Evolutionary conservation across 2,113 vertebrate genomes (phyloP).

Genomic region (Noctilio leporinus): DNA sequence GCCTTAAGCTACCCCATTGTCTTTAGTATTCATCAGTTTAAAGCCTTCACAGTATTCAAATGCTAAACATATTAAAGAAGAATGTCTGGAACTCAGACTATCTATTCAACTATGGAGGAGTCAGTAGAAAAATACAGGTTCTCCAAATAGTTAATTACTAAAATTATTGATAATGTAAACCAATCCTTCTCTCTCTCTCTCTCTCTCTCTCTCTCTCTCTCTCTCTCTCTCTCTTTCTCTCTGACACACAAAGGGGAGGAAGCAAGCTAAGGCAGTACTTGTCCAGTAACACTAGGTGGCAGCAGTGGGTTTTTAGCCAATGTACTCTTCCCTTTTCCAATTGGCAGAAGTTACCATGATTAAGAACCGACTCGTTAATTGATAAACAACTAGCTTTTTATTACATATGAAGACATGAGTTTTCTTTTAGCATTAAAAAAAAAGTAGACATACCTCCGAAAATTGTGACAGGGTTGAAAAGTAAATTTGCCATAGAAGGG

Average conservation of each 20-base stretch:
- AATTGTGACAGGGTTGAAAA: not conserved
- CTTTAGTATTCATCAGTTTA: conserved; percentile 37
- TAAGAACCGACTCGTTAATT: not conserved
- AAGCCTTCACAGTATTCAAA: conserved; percentile 57
- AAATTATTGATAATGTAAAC: conserved; percentile 40
- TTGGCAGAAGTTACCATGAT: conserved; percentile 58
- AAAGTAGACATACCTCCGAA: not conserved
- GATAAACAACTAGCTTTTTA: not conserved
- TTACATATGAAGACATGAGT: not conserved
- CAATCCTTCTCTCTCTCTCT: not conserved
- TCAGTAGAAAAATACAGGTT: conserved; percentile 38
- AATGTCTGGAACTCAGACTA: conserved; percentile 30
- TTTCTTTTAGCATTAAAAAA: not conserved
- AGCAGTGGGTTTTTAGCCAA: conserved; percentile 80
- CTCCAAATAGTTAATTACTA: conserved; percentile 56
- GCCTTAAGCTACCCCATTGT: conserved; percentile 53
- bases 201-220: not conserved
- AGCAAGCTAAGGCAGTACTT: conserved; percentile 33
- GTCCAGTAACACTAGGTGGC: conserved; percentile 77
- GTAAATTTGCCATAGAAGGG: not conserved
- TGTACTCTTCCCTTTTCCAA: not conserved
- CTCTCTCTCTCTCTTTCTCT: not conserved
- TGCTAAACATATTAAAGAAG: conserved; percentile 40
- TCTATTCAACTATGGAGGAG: conserved; percentile 40
- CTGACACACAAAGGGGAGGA: not conserved